Evolutionary conservation across 2,797 vertebrate species (phyloP), one percentile per base, ranked within the genome.

Genomic region (Triplophysa yarkandensis): DNA sequence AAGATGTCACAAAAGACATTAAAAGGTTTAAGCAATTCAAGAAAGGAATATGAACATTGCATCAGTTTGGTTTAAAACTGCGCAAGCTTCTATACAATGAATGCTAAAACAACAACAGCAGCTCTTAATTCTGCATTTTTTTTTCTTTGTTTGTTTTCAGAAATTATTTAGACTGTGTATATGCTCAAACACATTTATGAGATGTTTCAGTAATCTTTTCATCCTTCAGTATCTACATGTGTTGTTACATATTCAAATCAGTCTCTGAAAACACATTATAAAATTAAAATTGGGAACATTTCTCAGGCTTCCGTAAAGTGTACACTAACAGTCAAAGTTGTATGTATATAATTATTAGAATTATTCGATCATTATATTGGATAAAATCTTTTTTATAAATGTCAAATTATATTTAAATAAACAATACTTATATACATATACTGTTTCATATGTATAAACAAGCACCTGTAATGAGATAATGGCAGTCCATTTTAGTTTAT

Each of bases 111-210:
- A 16, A 16, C 13, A 27, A 6, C 52, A 55, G 4, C 25, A 54
- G 23, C 21, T 23, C 3, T 13, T 1, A 0, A 54, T 8, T 50
- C 23, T 54, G 4, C 2, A 23, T 19, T 21, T n/a, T 10, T 50
- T 9, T 50, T 21, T 21, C 46, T 21, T 85, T 87, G 85, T 83
- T 10, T 3, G 55, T 71, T 43, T 46, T 34, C 9, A 23, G 54
- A 44, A 39, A 30, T 50, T n/a, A 76, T 79, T 71, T 79, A 70
- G 46, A 58, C 41, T 3, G 14, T 1, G n/a, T 13, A 19, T 61
- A 69, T 63, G 54, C 65, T 48, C 41, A 41, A 27, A 30, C 54
- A 76, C 68, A 43, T 48, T 63, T 28, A n/a, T 17, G 16, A 44
- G 52, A 78, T 28, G 55, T 28, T 72, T 62, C 17, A n/a, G 72